Percentiles rank a stretch among this genome's conserved stretches.
phyloP scores from a whole-genome alignment of 2,888 invertebrate genomes.

The Eupithecia pulchellata region DNA sequence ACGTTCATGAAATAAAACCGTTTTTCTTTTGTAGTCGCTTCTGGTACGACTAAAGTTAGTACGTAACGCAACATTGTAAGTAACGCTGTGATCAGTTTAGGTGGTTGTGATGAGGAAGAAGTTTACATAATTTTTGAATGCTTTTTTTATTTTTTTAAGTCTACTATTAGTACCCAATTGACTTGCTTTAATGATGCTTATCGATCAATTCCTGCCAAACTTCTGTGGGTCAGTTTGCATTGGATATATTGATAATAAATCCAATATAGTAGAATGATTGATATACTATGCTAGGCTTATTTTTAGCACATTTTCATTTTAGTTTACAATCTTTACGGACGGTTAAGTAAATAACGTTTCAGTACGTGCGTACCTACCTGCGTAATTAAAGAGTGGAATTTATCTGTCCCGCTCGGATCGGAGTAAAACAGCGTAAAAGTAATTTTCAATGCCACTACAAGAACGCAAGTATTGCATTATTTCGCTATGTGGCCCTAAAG shows the following conservation, averaged over 20 bases:
- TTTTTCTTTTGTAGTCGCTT: background rate
- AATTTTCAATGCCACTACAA: background rate
- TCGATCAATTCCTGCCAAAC: constrained; percentile 35
- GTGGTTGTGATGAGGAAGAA: constrained; percentile 76
- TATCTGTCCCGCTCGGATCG: background rate
- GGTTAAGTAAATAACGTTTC: background rate
- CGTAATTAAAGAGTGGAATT: background rate
- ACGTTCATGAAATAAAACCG: background rate
- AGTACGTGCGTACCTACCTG: too few relatives aligned
- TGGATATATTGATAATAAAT: background rate
- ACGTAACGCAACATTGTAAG: constrained; percentile 62
- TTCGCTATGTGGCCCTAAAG: background rate
- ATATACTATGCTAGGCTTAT: too few relatives aligned
- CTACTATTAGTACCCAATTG: constrained; percentile 44
- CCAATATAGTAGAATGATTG: background rate
- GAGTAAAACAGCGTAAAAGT: background rate
- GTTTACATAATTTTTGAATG: constrained; percentile 68
- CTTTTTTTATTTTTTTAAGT: constrained; percentile 64
- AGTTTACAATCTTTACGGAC: background rate
- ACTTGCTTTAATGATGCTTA: constrained; percentile 31
- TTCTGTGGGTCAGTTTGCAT: constrained; percentile 3
- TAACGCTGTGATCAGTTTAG: constrained; percentile 81
- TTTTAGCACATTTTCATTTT: background rate
- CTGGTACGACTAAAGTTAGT: constrained; percentile 35
- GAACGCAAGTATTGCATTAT: background rate